Percentiles rank a stretch among this genome's conserved stretches.
Evolutionary conservation across 2,797 vertebrate species (phyloP).

Genomic region (Rousettus madagascariensis): DNA sequence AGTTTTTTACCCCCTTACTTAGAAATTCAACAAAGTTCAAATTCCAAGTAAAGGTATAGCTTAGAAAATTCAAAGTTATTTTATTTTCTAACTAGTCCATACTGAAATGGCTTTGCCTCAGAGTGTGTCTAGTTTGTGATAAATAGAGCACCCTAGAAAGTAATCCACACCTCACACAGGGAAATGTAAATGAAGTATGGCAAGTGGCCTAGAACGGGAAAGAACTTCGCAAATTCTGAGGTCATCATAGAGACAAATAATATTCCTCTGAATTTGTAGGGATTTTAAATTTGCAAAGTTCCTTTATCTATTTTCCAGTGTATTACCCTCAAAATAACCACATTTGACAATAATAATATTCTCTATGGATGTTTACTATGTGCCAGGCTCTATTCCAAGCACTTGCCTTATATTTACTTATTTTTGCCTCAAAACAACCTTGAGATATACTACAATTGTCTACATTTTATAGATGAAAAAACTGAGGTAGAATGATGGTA

Average conservation of each 20-base stretch:
- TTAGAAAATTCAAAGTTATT: slow-evolving; percentile 33
- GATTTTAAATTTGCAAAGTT: not conserved
- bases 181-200: not conserved
- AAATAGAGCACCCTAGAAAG: not conserved
- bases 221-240: not conserved
- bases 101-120: not conserved
- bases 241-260: not conserved
- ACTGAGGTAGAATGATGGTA: not conserved
- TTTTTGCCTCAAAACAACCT: not conserved
- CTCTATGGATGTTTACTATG: not conserved
- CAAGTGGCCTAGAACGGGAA: not conserved
- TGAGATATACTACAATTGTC: not conserved
- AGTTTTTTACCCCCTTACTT: not conserved
- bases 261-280: not conserved
- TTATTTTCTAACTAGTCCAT: not conserved
- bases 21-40: slow-evolving; percentile 39
- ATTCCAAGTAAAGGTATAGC: not conserved
- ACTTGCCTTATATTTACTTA: not conserved
- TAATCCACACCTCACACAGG: not conserved
- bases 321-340: not conserved
- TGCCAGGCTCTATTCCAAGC: not conserved
- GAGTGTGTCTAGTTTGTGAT: not conserved
- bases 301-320: not conserved
- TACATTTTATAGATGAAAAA: not conserved
- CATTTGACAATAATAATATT: not conserved